Base-by-base conservation (phyloP, 2,113 vertebrate genomes). In the Psilopsiagon aymara region DNA sequence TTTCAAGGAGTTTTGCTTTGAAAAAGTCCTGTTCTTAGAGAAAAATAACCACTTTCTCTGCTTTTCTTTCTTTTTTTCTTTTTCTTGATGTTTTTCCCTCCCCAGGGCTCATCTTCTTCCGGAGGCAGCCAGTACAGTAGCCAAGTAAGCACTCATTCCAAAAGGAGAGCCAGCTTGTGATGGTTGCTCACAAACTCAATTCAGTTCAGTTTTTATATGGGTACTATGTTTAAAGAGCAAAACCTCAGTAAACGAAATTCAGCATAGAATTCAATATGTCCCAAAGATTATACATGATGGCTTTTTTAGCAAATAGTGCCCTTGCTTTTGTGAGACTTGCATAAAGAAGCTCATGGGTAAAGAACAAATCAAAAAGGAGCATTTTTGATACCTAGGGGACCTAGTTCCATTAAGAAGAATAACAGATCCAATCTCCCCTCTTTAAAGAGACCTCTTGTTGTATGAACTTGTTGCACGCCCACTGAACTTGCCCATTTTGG, bases 61-160 rank as follows among this genome's bases (percentile, higher is more conserved):
- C 8, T 43, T 10, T 62, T 63, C 53, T 6, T 27, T 24, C 33
- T 74, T 59, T 28, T 11, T 4, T 8, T 19, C n/a, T 37, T 9
- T 57, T 59, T 60, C 5, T 24, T 21, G 20, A 49, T 59, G 25
- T 28, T 11, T 4, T 11, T 59, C 33, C 57, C 7, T 10, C 3
- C 3, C 33, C 27, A 96, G 95, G 94, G 47, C 66, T 76, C 96
- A 37, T 89, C 96, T 9, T 57, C 92, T 52, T 95, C 70, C 44
- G 92, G 81, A 95, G 39, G 94, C 62, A 97, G 87, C 75, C 95
- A 80, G 19, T 94, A 88, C 76, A 67, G 12, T 5, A 83, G 85
- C 82, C 88, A 93, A 21, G 96, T 97, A 95, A 92, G 79, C 24
- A 80, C 24, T 70, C 16, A 19, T 59, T 84, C 64, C 35, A 80